These are phyloP conservation scores for Copidosoma floridanum DNA, from an alignment of 1,140 invertebrate species.

Conservation along the genomic window DNA sequence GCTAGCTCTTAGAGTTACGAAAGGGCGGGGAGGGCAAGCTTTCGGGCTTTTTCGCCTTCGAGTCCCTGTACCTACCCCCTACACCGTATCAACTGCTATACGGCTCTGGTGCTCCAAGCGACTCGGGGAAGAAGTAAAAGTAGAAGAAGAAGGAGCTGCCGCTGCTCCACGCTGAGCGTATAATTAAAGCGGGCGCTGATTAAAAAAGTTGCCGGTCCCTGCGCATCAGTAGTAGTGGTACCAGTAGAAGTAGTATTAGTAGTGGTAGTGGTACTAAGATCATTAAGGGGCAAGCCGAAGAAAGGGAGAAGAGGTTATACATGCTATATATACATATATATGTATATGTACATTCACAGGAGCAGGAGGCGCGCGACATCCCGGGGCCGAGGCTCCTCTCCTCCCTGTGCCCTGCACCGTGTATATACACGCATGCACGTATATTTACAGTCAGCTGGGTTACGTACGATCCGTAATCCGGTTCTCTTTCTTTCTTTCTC, in stretches of 20 bases:
- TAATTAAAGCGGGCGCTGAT: conserved; percentile 57
- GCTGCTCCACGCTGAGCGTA: conserved; percentile 55
- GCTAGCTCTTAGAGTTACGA: neutral
- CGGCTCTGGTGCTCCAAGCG: neutral
- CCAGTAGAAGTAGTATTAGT: too few relatives aligned
- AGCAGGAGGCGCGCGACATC: neutral
- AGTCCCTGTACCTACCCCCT: too few relatives aligned
- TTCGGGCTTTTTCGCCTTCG: conserved; percentile 13
- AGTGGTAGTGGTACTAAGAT: too few relatives aligned
- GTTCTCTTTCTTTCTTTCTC: conserved; percentile 14
- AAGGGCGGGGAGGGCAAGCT: neutral
- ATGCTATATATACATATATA: too few relatives aligned
- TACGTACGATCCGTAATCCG: too few relatives aligned
- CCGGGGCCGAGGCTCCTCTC: neutral
- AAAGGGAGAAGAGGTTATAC: neutral
- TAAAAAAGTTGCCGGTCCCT: conserved; percentile 55
- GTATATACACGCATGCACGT: neutral
- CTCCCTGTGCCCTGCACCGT: neutral
- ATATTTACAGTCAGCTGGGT: conserved; percentile 19
- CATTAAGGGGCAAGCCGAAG: conserved; percentile 43
- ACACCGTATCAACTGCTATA: too few relatives aligned
- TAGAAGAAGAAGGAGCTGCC: conserved; percentile 38
- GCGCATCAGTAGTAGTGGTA: too few relatives aligned
- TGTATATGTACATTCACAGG: too few relatives aligned
- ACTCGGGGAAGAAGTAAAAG: neutral